Evolutionary conservation across 2,797 vertebrate genomes (phyloP).

Genomic region (Alauda arvensis): DNA sequence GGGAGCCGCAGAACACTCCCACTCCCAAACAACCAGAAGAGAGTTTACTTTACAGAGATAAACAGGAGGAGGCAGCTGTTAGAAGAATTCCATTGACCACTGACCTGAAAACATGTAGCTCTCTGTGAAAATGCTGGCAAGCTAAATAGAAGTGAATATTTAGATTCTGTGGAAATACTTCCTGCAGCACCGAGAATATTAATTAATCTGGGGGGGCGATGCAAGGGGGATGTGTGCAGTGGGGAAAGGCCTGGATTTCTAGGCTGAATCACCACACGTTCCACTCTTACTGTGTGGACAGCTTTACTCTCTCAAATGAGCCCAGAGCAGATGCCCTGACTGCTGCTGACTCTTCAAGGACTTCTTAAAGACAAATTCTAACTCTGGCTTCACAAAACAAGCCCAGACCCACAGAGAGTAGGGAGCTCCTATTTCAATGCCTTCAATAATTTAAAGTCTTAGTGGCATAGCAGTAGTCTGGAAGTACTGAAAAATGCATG

Average conservation of each 20-base stretch:
- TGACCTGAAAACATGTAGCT: constrained; percentile 50
- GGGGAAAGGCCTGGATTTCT: not conserved
- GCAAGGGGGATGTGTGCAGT: not conserved
- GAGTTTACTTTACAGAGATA: constrained; percentile 70
- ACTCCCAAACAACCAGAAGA: constrained; percentile 59
- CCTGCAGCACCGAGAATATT: not conserved
- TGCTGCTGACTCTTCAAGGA: not conserved
- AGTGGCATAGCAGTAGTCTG: not conserved
- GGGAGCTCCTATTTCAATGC: not conserved
- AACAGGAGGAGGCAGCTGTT: constrained; percentile 73
- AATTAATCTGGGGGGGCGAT: not conserved
- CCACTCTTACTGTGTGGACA: not conserved
- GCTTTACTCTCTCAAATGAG: not conserved
- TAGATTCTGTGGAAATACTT: not conserved
- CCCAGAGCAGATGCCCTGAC: not conserved
- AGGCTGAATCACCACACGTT: not conserved
- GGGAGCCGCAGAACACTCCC: not conserved
- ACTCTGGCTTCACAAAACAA: not conserved
- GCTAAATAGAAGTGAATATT: not conserved
- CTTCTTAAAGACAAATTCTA: not conserved
- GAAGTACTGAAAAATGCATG: not conserved
- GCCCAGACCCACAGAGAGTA: not conserved
- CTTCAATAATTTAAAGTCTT: not conserved
- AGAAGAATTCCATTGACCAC: constrained; percentile 58
- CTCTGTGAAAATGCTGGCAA: constrained; percentile 22